Conservation (phyloP, 2,113 vertebrate species). For the Columba livia region DNA sequence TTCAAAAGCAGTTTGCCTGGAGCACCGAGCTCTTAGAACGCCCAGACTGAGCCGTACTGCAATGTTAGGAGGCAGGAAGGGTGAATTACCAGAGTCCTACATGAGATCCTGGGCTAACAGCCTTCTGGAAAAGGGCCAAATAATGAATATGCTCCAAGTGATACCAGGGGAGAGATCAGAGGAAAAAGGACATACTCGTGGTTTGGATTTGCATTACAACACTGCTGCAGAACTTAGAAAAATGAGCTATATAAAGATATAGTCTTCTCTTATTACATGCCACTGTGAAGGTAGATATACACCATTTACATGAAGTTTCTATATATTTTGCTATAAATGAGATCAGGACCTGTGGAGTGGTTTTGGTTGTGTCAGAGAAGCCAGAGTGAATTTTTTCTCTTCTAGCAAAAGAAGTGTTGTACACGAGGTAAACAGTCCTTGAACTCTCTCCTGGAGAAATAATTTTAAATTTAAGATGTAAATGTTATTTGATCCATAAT, state of each 20-base stretch:
- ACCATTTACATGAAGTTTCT: not conserved
- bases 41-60: not conserved
- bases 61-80: not conserved
- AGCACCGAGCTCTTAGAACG: not conserved
- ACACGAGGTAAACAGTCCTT: not conserved
- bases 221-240: not conserved
- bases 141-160: not conserved
- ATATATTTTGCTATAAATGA: not conserved
- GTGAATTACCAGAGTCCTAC: not conserved
- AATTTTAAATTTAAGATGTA: not conserved
- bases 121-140: not conserved
- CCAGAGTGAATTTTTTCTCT: not conserved
- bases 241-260: accelerated
- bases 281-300: not conserved
- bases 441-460: not conserved
- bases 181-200: not conserved
- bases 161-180: not conserved
- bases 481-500: not conserved
- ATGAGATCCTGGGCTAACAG: not conserved
- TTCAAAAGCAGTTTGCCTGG: not conserved
- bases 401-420: not conserved
- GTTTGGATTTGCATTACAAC: not conserved
- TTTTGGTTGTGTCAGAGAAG: not conserved
- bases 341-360: not conserved
- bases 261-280: accelerated